Percentiles rank a stretch among this genome's conserved stretches.
Evolutionary conservation across 2,113 vertebrate genomes (phyloP).

Genomic region (Silurus glanis): DNA sequence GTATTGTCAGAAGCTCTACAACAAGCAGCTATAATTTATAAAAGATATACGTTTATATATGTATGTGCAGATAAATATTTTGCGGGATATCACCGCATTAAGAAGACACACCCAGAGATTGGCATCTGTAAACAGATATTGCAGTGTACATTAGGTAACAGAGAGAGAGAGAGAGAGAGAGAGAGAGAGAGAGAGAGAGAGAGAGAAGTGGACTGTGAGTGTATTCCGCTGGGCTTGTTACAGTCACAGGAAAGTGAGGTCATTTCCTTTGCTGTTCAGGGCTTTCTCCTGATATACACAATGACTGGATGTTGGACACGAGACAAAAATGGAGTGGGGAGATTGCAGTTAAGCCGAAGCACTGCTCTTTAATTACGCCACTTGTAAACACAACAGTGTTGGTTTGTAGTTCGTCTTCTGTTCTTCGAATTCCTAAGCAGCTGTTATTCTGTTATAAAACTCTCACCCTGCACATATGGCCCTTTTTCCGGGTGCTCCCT

Average conservation of each 20-base stretch:
- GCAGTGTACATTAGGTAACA: not conserved
- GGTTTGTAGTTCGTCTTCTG: not conserved
- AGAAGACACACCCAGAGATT: not conserved
- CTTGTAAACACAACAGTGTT: conserved; percentile 29
- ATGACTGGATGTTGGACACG: conserved; percentile 70
- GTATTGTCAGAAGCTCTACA: not conserved
- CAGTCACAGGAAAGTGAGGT: conserved; percentile 69
- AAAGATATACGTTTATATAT: not conserved
- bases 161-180: conserved; percentile 20
- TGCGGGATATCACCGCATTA: not conserved
- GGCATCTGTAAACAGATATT: not conserved
- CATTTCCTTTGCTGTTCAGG: conserved; percentile 73
- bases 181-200: conserved; percentile 26
- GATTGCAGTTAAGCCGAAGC: conserved; percentile 1
- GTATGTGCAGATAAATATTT: not conserved
- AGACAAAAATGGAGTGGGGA: conserved; percentile 20
- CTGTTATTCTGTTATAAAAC: not conserved
- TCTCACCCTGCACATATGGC: conserved; percentile 92
- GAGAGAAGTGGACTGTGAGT: not conserved
- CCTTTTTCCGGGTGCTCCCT: conserved; percentile 87
- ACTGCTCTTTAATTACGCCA: conserved; percentile 28
- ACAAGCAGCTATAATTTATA: too few species aligned
- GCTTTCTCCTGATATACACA: conserved; percentile 69
- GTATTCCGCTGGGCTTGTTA: conserved; percentile 35
- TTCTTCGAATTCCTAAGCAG: not conserved